phyloP scores from a whole-genome alignment of 2,113 vertebrate species.

The Sander lucioperca region DNA sequence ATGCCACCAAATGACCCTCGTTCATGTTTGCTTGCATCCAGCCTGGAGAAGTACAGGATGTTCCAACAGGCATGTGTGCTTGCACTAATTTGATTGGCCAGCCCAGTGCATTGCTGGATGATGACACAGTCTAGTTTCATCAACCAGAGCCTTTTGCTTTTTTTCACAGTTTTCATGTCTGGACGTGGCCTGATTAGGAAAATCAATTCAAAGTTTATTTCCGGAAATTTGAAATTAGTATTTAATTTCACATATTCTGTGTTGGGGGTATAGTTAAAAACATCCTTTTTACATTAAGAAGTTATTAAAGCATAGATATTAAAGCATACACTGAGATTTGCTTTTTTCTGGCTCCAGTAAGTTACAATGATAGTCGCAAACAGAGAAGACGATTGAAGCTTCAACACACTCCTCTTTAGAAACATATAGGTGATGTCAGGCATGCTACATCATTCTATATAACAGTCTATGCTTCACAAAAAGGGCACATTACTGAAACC shows the following conservation, averaged over 20 bases:
- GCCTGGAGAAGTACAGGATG: neutral
- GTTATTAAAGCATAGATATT: no score
- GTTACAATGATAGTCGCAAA: neutral
- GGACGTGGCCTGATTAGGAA: no score
- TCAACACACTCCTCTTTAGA: neutral
- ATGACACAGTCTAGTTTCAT: neutral
- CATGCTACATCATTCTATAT: neutral
- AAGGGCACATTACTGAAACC: no score
- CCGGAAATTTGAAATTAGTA: no score
- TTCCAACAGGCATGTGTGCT: neutral
- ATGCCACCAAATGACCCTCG: neutral
- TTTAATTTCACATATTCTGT: no score
- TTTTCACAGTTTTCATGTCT: no score
- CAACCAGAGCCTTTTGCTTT: no score
- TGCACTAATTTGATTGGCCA: no score
- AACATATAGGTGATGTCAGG: neutral
- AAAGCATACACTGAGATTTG: no score
- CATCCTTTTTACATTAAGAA: no score
- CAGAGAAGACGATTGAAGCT: neutral
- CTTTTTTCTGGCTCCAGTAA: neutral
- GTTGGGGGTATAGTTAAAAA: no score
- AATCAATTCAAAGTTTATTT: no score
- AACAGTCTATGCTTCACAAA: neutral
- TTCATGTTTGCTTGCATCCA: neutral
- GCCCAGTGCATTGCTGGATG: neutral